Evolutionary conservation across 2,797 vertebrate genomes (phyloP).

Genomic region (Pteronotus mesoamericanus): DNA sequence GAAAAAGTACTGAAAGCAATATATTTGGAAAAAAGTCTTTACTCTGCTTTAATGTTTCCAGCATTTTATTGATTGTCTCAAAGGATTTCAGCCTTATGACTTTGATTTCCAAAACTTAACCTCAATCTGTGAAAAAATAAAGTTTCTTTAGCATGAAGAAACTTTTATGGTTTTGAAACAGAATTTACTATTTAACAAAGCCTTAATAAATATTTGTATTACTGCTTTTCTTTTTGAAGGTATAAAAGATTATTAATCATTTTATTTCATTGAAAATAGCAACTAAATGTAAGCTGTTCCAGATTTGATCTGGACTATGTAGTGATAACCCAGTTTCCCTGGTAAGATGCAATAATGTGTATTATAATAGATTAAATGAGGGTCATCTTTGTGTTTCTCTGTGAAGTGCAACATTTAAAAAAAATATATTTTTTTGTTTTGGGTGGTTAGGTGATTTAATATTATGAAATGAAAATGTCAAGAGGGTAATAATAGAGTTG

Average conservation of each 20-base stretch:
- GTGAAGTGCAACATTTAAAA: not conserved
- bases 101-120: not conserved
- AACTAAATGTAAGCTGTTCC: constrained; percentile 34
- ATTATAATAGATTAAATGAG: not conserved
- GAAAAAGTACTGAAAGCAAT: not conserved
- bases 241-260: constrained; percentile 42
- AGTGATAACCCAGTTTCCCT: not conserved
- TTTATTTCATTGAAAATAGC: constrained; percentile 57
- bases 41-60: not conserved
- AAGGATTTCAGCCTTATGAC: not conserved
- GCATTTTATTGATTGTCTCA: not conserved
- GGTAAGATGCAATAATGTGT: not conserved
- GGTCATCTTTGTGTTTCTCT: not conserved
- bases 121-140: not conserved
- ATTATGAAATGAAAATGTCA: not conserved
- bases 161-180: fast-evolving
- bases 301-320: constrained; percentile 7
- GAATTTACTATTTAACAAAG: constrained; percentile 39
- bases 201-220: not conserved
- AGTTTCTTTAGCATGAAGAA: not conserved
- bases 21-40: not conserved
- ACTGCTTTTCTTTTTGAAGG: not conserved
- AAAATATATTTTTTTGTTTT: not conserved
- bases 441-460: not conserved
- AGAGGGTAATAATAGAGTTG: constrained; percentile 3